Evolutionary conservation across 2,888 invertebrate genomes (phyloP), one percentile per base, ranked within the genome.

Genomic region (Cheilosia scutellata): DNA sequence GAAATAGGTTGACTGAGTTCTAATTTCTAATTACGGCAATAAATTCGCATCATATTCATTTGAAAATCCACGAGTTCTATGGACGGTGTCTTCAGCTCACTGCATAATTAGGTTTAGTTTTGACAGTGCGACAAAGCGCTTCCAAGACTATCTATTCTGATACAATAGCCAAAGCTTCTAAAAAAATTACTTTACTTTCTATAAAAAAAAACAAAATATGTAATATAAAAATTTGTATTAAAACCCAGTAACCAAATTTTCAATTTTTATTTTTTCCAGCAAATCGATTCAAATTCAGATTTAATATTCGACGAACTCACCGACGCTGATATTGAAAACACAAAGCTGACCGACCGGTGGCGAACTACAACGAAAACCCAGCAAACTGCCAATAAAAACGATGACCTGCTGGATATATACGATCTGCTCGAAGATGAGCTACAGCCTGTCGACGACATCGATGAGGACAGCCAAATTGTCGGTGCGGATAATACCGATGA

Each of bases 371-470:
- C 37, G 62, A 60, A 66, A 68, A 82, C 87, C 37, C 71, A 71
- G 47, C 88, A 88, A 55, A 86, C 80, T 58, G 76, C 42, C 31
- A 82, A 76, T 76, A 58, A 74, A 62, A 91, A 88, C 77, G 88
- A 88, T 66, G 89, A 88, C 63, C 87, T 87, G 87, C 89, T 88
- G 62, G 90, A 91, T 55, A 88, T 88, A 63, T 71, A 88, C 66
- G 89, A 89, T 31, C 88, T 91, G 77, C 87, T 88, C 3, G 89
- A 88, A 49, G 91, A 91, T 33, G 90, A 91, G 87, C 82, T 90
- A 53, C 88, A 89, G 5, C 89, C 89, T 1, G 83, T 89, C 2
- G 87, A 87, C n/a, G 87, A 86, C 5, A 63, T 76, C 16, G 62
- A 78, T 6, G 88, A 87, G 16, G 83, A 87, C 20, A 20, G 58